Evolutionary conservation across 2,113 vertebrate species (phyloP), one percentile per base, ranked within the genome.

Genomic region (Eulacestoma nigropectus): DNA sequence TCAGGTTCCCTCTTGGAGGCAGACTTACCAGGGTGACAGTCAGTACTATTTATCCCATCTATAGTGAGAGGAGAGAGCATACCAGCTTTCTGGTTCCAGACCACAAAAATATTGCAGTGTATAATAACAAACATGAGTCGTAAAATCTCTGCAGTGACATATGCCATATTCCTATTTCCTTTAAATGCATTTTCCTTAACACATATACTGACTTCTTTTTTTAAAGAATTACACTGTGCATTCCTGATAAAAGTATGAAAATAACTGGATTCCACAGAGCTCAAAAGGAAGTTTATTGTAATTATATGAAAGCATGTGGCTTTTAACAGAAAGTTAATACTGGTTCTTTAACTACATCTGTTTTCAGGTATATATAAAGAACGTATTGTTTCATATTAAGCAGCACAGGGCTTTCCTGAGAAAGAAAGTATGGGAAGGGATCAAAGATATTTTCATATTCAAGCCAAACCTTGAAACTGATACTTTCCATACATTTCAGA

Each of bases 161-260:
- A 23, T 33, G 62, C 1, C 0, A n/a, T 52, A 46, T 44, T 69
- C 6, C 1, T 27, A 11, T 55, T 76, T 62, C 18, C 10, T 42
- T 33, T 57, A 9, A 22, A 19, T 33, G 6, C 4, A 13, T 60
- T 80, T 56, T 77, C 16, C 11, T 77, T 44, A 57, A 7, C 4
- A n/a, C 0, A 0, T 42, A 56, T 13, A 67, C 2, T 10, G 10
- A 19, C 6, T 35, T 35, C 0, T 49, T 37, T 52, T 65, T 37
- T 68, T 6, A 7, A 78, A 52, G 17, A 53, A 39, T 55, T 79
- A 4, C 1, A 1, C 18, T 67, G 17, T 57, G 5, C 8, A 27
- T 73, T 80, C 19, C 27, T 64, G 16, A 56, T 30, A 29, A 2
- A 49, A 27, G 16, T 42, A 11, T 73, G 46, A 74, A 80, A 73